A percentile compares a stretch with the other conserved stretches of the same genome.
Evolutionary conservation across 2,888 invertebrate species (phyloP).

Genomic region (Polylopha cassiicola): DNA sequence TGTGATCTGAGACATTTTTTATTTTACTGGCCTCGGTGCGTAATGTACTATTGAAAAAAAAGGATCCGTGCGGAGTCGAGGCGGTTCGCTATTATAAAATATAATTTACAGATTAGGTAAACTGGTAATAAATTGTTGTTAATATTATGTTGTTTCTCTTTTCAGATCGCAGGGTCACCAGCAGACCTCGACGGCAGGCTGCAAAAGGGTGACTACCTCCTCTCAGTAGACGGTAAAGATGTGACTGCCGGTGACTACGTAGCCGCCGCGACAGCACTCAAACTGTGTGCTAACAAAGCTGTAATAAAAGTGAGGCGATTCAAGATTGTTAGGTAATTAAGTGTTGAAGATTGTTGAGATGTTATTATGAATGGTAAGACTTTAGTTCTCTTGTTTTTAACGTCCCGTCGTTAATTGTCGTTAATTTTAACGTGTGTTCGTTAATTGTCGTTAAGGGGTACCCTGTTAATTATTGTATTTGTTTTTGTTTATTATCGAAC

Average conservation of each 20-base stretch:
- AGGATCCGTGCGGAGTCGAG: no score
- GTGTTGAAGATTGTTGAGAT: conserved; percentile 1
- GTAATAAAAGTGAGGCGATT: conserved; percentile 91
- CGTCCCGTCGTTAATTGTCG: background rate
- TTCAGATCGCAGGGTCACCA: conserved; percentile 90
- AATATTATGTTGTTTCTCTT: conserved; percentile 17
- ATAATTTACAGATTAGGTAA: no score
- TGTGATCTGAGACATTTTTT: no score
- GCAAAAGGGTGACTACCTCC: conserved; percentile 93
- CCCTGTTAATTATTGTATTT: no score
- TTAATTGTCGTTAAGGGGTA: no score
- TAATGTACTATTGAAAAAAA: no score
- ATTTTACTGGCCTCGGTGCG: no score
- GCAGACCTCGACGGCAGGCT: conserved; percentile 92
- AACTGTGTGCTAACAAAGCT: conserved; percentile 89
- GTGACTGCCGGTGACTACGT: conserved; percentile 85
- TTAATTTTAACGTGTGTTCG: no score
- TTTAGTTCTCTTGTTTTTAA: background rate
- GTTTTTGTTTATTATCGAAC: no score
- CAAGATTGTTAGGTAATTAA: conserved; percentile 78
- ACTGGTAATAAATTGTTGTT: no score
- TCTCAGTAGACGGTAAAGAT: conserved; percentile 92
- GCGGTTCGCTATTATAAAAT: no score
- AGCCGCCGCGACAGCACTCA: conserved; percentile 92
- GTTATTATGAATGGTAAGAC: background rate